Evolutionary conservation across 2,888 invertebrate species (phyloP).

Genomic region (Pollenia angustigena): DNA sequence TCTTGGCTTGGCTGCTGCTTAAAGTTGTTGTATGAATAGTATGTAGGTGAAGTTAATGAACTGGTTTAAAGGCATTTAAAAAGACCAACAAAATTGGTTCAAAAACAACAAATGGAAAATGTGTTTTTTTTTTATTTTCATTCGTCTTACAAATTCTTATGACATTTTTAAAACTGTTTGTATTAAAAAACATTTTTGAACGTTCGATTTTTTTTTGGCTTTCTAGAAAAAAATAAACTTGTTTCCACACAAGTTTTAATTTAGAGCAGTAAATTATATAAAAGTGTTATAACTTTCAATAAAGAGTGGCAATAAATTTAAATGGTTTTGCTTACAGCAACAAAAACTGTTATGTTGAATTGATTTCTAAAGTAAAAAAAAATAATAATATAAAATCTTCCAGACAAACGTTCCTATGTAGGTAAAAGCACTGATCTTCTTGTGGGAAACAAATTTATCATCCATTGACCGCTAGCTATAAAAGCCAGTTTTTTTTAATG

Average conservation of each 20-base stretch:
- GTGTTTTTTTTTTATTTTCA: neutral
- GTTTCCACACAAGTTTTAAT: neutral
- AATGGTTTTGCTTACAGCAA: neutral
- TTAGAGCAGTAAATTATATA: neutral
- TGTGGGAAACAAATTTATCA: neutral
- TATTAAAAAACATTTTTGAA: neutral
- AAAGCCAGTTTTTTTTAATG: constrained; percentile 19
- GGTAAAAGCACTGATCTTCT: neutral
- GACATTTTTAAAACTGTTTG: constrained; percentile 6
- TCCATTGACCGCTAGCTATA: constrained; percentile 13
- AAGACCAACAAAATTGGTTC: neutral
- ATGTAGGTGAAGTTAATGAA: constrained; percentile 63
- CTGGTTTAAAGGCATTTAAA: constrained; percentile 60
- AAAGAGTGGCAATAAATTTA: neutral
- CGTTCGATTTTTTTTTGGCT: neutral
- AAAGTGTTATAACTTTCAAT: neutral
- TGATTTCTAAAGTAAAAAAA: neutral
- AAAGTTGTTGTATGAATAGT: constrained; percentile 25
- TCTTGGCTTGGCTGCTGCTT: constrained; percentile 11
- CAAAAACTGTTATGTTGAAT: neutral
- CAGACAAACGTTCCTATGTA: neutral
- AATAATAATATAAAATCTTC: neutral
- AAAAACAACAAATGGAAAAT: neutral
- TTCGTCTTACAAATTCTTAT: constrained; percentile 10
- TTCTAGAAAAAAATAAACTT: constrained; percentile 13